These are phyloP conservation scores for Paradoxurus hermaphroditus DNA, from an alignment of 2,113 vertebrate genomes.

Conservation along the genomic window DNA sequence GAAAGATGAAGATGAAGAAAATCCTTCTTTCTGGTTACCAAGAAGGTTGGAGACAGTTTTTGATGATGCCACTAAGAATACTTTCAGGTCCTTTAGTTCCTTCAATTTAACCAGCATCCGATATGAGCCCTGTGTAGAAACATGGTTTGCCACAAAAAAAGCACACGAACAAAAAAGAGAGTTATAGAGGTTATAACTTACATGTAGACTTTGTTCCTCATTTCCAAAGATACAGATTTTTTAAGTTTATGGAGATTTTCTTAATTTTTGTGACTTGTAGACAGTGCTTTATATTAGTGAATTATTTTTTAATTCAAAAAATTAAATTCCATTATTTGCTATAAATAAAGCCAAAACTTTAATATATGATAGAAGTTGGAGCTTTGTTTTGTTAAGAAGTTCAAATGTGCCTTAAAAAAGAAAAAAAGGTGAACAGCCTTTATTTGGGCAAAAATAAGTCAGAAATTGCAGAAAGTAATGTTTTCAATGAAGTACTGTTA, in stretches of 20 bases:
- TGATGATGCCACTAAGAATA: background rate
- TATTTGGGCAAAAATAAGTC: slow-evolving; percentile 52
- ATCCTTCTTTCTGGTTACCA: background rate
- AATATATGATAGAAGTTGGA: background rate
- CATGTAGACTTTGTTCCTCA: background rate
- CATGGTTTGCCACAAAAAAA: background rate
- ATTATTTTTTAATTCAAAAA: slow-evolving; percentile 31
- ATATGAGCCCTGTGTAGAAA: background rate
- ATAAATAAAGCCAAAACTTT: background rate
- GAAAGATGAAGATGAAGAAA: background rate
- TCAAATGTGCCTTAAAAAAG: background rate
- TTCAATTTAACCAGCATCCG: background rate
- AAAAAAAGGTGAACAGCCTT: slow-evolving; percentile 39
- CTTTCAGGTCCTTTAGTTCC: background rate
- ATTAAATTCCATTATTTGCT: background rate
- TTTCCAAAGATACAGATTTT: slow-evolving; percentile 24
- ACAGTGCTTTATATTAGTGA: background rate
- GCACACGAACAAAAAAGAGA: background rate
- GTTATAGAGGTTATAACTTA: background rate
- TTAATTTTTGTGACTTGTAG: slow-evolving; percentile 28
- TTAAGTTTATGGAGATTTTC: background rate
- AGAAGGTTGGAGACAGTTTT: background rate
- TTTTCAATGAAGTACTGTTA: slow-evolving; percentile 39
- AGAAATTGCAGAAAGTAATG: slow-evolving; percentile 37
- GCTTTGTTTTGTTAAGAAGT: slow-evolving; percentile 32